Evolutionary conservation across 2,797 vertebrate species (phyloP).

Genomic region (Mionectes olivaceus): DNA sequence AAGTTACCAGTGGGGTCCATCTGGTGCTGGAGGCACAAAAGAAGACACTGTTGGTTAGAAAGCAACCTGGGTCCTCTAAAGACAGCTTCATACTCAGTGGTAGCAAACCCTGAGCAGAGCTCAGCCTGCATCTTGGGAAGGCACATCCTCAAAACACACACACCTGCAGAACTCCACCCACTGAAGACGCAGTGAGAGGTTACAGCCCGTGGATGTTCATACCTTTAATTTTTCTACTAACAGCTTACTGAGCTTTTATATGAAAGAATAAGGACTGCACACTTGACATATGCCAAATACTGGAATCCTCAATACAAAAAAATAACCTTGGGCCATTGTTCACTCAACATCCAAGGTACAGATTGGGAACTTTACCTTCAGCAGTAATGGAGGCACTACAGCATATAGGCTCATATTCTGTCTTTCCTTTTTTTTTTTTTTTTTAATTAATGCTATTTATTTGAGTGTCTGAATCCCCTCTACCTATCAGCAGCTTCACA

Average conservation of each 20-base stretch:
- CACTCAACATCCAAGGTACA: neutral
- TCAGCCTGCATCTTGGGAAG: neutral
- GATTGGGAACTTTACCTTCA: neutral
- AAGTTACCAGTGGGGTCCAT: slow-evolving; percentile 97
- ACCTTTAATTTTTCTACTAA: neutral
- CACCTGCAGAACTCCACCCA: neutral
- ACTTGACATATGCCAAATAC: neutral
- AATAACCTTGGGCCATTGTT: neutral
- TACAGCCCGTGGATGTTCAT: neutral
- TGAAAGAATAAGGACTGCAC: neutral
- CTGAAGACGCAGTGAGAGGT: neutral
- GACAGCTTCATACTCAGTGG: neutral
- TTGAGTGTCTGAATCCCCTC: neutral
- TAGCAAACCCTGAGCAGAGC: neutral
- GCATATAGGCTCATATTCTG: neutral
- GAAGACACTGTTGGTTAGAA: neutral
- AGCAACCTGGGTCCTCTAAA: neutral
- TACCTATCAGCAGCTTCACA: neutral
- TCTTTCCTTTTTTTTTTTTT: no score
- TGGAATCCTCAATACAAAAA: neutral
- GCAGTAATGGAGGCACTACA: neutral
- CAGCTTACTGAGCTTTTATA: neutral
- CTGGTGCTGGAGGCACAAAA: slow-evolving; percentile 85
- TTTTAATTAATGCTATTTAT: neutral
- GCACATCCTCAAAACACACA: neutral